These are phyloP conservation scores for Sitta europaea DNA, from an alignment of 2,113 vertebrate species.

Conservation along the genomic window DNA sequence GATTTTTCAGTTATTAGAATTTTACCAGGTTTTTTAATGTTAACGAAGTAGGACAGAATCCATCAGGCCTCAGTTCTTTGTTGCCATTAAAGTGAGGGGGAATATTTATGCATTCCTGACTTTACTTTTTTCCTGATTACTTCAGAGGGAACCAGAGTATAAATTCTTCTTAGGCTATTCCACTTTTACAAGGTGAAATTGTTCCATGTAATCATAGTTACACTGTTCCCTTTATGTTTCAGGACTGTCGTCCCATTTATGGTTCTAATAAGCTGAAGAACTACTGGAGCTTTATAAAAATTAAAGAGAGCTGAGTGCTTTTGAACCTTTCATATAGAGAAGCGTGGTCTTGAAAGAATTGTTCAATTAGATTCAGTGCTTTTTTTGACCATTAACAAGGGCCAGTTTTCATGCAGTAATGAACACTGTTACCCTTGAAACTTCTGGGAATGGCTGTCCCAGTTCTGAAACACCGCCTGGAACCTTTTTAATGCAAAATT, in stretches of 20 bases:
- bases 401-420: not conserved
- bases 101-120: not conserved
- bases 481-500: not conserved
- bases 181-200: not conserved
- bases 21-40: not conserved
- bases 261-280: not conserved
- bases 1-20: not conserved
- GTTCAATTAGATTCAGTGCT: not conserved
- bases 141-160: not conserved
- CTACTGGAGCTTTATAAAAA: not conserved
- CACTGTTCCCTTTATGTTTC: not conserved
- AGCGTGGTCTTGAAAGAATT: not conserved
- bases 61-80: not conserved
- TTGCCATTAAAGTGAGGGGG: not conserved
- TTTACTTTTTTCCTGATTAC: not conserved
- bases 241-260: not conserved
- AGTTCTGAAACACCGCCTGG: not conserved
- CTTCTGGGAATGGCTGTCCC: not conserved
- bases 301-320: not conserved
- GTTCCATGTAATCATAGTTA: not conserved
- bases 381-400: not conserved
- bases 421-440: not conserved
- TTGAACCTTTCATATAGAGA: not conserved
- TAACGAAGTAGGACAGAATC: not conserved
- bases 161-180: not conserved